phyloP scores from a whole-genome alignment of 1,140 invertebrate genomes.

The Lepidostoma basale region DNA sequence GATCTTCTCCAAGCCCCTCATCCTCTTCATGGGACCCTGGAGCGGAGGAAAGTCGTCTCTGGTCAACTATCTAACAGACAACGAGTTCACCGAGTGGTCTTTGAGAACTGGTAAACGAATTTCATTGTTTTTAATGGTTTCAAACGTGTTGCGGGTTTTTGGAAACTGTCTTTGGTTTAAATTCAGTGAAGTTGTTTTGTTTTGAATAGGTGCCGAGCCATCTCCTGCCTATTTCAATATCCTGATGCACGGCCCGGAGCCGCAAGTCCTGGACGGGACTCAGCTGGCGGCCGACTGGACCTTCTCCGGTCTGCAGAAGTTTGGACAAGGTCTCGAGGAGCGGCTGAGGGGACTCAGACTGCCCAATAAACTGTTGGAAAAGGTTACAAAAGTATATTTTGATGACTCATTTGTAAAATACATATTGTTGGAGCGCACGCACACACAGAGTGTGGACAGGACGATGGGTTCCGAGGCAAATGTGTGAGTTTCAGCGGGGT shows the following conservation, averaged over 20 bases:
- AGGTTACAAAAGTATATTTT: too few relatives aligned
- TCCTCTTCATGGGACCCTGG: conserved; percentile 95
- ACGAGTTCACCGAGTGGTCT: conserved; percentile 81
- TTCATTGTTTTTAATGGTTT: neutral
- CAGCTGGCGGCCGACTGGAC: conserved; percentile 92
- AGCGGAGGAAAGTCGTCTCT: conserved; percentile 94
- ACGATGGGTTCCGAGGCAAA: too few relatives aligned
- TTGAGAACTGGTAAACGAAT: conserved; percentile 78
- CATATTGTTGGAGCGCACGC: too few relatives aligned
- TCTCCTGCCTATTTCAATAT: conserved; percentile 94
- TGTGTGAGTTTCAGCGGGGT: too few relatives aligned
- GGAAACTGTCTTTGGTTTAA: conserved; percentile 28
- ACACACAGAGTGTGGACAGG: too few relatives aligned
- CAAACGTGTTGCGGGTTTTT: conserved; percentile 2
- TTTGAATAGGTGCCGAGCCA: conserved; percentile 81
- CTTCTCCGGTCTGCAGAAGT: conserved; percentile 92
- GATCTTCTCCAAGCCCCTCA: conserved; percentile 92
- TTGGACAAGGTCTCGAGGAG: conserved; percentile 91
- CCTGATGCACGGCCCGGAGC: conserved; percentile 84
- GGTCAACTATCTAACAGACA: conserved; percentile 89
- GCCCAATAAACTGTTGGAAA: conserved; percentile 84
- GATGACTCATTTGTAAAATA: too few relatives aligned
- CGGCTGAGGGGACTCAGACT: conserved; percentile 82
- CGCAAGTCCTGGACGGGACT: conserved; percentile 86
- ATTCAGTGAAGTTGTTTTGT: conserved; percentile 36